Percentiles rank a stretch among this genome's conserved stretches.
Conservation (phyloP, 2,888 invertebrate species). For the Tetragonula carbonaria region DNA sequence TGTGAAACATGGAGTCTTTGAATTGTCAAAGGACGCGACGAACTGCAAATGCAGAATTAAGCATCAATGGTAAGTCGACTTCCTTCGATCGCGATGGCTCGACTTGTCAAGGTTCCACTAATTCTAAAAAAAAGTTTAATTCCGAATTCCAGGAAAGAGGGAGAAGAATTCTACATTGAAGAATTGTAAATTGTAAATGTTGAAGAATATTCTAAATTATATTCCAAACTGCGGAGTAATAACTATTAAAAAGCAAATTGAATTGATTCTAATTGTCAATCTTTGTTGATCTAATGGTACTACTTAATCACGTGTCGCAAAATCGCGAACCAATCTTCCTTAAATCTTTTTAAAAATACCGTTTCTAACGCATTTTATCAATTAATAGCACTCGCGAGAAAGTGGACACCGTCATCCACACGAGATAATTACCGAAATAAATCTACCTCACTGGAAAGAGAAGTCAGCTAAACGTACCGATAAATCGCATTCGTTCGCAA, state of each 20-base stretch:
- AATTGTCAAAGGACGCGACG: background rate
- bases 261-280: background rate
- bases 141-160: too few relatives aligned
- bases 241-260: too few relatives aligned
- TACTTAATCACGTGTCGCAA: background rate
- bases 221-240: too few relatives aligned
- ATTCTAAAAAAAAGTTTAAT: background rate
- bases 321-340: background rate
- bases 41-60: background rate
- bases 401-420: too few relatives aligned
- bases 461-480: conserved; percentile 14
- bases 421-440: conserved; percentile 28
- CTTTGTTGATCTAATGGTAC: background rate
- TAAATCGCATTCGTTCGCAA: conserved; percentile 34
- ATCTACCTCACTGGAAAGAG: conserved; percentile 4
- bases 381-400: conserved; percentile 6
- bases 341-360: background rate
- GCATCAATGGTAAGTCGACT: background rate
- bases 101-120: background rate
- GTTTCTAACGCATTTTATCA: background rate
- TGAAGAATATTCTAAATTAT: too few relatives aligned
- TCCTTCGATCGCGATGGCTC: background rate
- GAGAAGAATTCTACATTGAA: too few relatives aligned
- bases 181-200: too few relatives aligned
- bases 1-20: background rate